phyloP scores from a whole-genome alignment of 1,140 invertebrate species.

The Pteromalus puparum region DNA sequence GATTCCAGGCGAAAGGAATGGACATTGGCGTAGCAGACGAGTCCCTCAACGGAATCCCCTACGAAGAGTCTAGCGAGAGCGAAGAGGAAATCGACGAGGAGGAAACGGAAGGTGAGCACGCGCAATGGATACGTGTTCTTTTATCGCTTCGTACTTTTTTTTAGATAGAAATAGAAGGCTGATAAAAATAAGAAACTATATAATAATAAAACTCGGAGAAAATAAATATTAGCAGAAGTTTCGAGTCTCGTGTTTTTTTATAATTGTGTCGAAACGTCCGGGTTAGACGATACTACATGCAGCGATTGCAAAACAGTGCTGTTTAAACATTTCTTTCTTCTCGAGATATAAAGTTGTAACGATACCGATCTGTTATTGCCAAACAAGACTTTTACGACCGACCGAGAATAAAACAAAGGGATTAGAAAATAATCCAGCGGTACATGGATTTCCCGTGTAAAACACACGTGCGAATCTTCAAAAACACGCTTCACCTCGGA shows the following conservation, averaged over 20 bases:
- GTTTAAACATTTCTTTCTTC: neutral
- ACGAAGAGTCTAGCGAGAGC: constrained; percentile 79
- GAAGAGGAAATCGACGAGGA: constrained; percentile 78
- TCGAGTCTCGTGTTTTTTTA: neutral
- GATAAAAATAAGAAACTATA: no score
- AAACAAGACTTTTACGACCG: neutral
- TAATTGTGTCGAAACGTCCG: neutral
- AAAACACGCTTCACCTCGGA: no score
- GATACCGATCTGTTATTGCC: neutral
- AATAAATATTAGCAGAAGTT: neutral
- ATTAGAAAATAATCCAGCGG: no score
- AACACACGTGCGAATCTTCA: no score
- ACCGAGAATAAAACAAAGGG: no score
- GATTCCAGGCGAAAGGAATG: constrained; percentile 89
- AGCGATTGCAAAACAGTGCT: neutral
- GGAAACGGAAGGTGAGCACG: constrained; percentile 70
- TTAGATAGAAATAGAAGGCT: neutral
- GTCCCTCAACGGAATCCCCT: constrained; percentile 82
- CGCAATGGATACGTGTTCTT: no score
- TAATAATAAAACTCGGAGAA: neutral
- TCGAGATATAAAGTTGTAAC: neutral
- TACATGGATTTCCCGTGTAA: no score
- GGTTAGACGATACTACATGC: neutral
- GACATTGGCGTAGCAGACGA: constrained; percentile 86
- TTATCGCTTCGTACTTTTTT: neutral